Evolutionary conservation across 2,888 invertebrate genomes (phyloP), one percentile per base, ranked within the genome.

Genomic region (Heliconius aoede): DNA sequence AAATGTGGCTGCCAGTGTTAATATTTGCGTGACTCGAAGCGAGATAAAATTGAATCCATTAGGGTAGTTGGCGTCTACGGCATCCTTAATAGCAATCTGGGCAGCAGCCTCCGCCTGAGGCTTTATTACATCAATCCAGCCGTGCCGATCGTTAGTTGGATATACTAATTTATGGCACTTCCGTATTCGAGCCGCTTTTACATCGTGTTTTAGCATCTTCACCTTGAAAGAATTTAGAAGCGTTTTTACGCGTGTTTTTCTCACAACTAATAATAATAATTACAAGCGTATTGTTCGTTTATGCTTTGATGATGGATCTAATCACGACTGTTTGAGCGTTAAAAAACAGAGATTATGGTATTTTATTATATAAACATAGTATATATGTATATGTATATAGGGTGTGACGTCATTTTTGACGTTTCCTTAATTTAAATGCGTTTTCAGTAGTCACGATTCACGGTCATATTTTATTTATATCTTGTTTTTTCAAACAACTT

Each of bases 151-250:
- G 87, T 88, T 88, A 88, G 83, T 84, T 85, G 85, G 72, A 85
- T 86, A 85, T 85, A 85, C 86, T 88, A 89, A 85, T 87, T 88
- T 87, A 85, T 85, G 83, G 83, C 81, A 89, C 89, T 93, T 93
- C 92, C 92, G 91, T 86, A 82, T 90, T 89, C 86, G 85, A 85
- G 86, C 86, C 85, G 89, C 91, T 89, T 88, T 87, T 87, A 87
- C 88, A 84, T 85, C 89, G 90, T 91, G 90, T 86, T n/a, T n/a
- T 87, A 87, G 89, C 91, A 85, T 91, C 90, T 90, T 93, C 87
- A 92, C 93, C 93, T 93, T 93, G 93, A 90, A 85, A 86, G 86
- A 89, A 24, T 74, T 87, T 88, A 88, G 88, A 88, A 86, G 85
- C 83, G 84, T 92, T 93, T 93, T 92, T 92, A 83, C 82, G 85